Evolutionary conservation across 2,888 invertebrate genomes (phyloP), one percentile per base, ranked within the genome.

Genomic region (Neoascia interrupta): DNA sequence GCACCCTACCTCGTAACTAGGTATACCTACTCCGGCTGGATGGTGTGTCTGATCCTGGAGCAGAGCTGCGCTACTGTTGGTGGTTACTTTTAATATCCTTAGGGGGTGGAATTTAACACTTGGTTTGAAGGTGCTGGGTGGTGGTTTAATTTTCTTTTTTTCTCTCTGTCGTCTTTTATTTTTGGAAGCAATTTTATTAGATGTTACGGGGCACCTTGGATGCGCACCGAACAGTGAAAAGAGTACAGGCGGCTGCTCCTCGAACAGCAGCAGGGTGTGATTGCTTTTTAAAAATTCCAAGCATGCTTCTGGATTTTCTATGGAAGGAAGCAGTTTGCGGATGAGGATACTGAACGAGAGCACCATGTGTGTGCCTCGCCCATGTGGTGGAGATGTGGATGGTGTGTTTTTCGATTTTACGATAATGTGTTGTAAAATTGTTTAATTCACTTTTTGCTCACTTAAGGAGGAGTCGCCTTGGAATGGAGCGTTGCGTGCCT

Each of bases 401-500:
- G 13, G 18, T n/a, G 11, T 19, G 61, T 54, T 19, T 49, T 37
- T 47, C 21, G n/a, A 23, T 61, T 68, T 69, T 56, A 75, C 61
- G 61, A 75, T 75, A 54, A 56, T 61, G 53, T 39, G 54, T 36
- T 69, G 60, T 69, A 43, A 69, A 75, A 75, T 75, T 69, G 54
- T 69, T 69, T 69, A 69, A 68, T 75, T 75, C 74, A 68, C 74
- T 61, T 69, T 74, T 61, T 54, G 23, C 13, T 49, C 56, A 26
- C 41, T 64, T 58, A 34, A 54, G 54, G 53, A 49, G 49, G 39
- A n/a, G 41, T 64, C 54, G 34, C n/a, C n/a, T 60, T 61, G 11
- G 6, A 45, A 47, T 31, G 53, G 18, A 39, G 60, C 61, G 41
- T 19, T 39, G 34, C n/a, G n/a, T n/a, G n/a, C n/a, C n/a, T n/a